Conservation (phyloP, 1,140 invertebrate species). For the Danaus melanippus region DNA sequence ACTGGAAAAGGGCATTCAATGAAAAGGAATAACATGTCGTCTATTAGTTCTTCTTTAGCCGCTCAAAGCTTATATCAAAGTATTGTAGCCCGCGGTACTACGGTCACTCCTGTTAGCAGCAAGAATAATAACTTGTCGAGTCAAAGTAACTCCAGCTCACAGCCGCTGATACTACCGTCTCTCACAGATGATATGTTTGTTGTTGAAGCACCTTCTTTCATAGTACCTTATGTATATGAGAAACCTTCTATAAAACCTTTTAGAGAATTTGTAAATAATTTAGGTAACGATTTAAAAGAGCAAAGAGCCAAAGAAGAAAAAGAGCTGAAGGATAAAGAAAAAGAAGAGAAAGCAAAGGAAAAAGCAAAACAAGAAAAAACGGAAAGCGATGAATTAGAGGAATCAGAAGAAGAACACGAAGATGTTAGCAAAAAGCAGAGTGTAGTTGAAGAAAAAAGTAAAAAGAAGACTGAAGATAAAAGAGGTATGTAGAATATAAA, state of each 20-base stretch:
- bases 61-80: constrained; percentile 56
- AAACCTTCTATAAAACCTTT: constrained; percentile 86
- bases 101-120: constrained; percentile 55
- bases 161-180: constrained; percentile 78
- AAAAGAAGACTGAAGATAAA: constrained; percentile 39
- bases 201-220: constrained; percentile 91
- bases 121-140: constrained; percentile 31
- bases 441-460: constrained; percentile 31
- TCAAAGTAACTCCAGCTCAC: constrained; percentile 34
- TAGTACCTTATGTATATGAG: constrained; percentile 94
- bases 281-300: constrained; percentile 77
- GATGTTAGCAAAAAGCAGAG: too few relatives aligned
- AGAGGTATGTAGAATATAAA: constrained; percentile 31
- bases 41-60: constrained; percentile 24
- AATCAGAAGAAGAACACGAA: constrained; percentile 32
- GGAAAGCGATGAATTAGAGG: constrained; percentile 35
- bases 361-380: constrained; percentile 44
- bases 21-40: constrained; percentile 21
- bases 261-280: constrained; percentile 80
- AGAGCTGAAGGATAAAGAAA: constrained; percentile 48
- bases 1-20: constrained; percentile 62
- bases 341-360: constrained; percentile 48
- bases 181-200: constrained; percentile 93
- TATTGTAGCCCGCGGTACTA: constrained; percentile 55
- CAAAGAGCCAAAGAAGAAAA: constrained; percentile 58